These are phyloP conservation scores for Drosophila arizonae DNA, from an alignment of 1,140 invertebrate species.

Conservation along the genomic window DNA sequence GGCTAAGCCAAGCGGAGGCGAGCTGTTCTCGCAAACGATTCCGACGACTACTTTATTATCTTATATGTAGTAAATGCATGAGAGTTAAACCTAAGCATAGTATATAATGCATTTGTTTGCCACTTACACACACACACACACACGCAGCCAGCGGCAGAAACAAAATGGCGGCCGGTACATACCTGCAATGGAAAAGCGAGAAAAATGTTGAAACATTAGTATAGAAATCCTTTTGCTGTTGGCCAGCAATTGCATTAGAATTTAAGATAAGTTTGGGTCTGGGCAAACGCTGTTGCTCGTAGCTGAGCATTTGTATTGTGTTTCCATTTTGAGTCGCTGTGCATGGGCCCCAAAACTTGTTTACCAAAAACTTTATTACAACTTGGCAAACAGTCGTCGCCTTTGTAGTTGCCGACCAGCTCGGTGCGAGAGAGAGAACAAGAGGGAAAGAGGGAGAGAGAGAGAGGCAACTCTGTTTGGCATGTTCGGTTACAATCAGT, in stretches of 20 bases:
- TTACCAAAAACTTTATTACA: slow-evolving; percentile 79
- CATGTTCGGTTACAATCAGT: slow-evolving; percentile 66
- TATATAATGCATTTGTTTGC: slow-evolving; percentile 70
- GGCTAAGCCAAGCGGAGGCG: slow-evolving; percentile 23
- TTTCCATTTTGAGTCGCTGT: slow-evolving; percentile 25
- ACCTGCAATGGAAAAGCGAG: slow-evolving; percentile 60
- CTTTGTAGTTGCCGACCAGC: slow-evolving; percentile 59
- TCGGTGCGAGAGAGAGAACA: too few relatives aligned
- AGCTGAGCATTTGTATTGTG: slow-evolving; percentile 25
- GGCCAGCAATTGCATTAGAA: slow-evolving; percentile 70
- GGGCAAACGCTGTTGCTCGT: neutral
- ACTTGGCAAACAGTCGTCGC: slow-evolving; percentile 78
- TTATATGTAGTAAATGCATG: slow-evolving; percentile 29
- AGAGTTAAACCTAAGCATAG: slow-evolving; percentile 19
- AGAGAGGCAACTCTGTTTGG: neutral
- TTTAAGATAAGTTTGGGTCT: slow-evolving; percentile 72
- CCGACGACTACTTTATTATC: slow-evolving; percentile 70
- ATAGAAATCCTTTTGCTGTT: slow-evolving; percentile 54
- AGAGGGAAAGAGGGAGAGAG: neutral
- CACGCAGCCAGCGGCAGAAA: slow-evolving; percentile 23
- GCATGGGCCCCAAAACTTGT: slow-evolving; percentile 54
- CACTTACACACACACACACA: slow-evolving; percentile 40
- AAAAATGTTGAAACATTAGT: slow-evolving; percentile 58
- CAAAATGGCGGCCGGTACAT: slow-evolving; percentile 66
- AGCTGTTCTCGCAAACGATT: slow-evolving; percentile 37